phyloP scores from a whole-genome alignment of 1,140 invertebrate species.

The Saccostrea glomerata region DNA sequence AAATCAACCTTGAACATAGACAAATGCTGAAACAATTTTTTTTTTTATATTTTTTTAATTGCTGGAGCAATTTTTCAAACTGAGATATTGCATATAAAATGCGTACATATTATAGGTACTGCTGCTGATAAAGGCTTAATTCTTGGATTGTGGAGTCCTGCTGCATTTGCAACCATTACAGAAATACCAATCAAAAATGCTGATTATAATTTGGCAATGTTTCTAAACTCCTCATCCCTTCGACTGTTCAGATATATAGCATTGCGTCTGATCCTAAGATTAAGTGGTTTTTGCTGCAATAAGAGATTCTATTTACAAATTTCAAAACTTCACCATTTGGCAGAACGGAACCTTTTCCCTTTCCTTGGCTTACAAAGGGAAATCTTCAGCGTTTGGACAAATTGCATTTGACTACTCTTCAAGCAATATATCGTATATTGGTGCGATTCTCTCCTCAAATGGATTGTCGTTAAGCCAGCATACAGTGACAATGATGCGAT shows the following conservation, averaged over 20 bases:
- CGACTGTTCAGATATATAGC: background rate
- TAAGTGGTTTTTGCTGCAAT: background rate
- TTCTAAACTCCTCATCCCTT: background rate
- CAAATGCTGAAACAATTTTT: no score
- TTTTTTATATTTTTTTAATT: no score
- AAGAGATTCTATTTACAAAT: background rate
- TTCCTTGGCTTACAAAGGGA: background rate
- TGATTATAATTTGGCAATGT: no score
- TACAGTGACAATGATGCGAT: background rate
- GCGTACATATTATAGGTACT: no score
- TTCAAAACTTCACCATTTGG: background rate
- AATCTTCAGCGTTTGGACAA: background rate
- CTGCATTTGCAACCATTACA: background rate
- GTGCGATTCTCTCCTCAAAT: background rate
- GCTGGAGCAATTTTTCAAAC: no score
- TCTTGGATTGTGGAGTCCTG: background rate
- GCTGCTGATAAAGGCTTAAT: background rate
- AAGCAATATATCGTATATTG: slow-evolving; percentile 33
- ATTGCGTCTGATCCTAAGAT: background rate
- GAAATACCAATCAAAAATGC: background rate
- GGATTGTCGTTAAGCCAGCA: slow-evolving; percentile 19
- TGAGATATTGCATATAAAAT: no score
- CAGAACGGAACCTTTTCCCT: background rate
- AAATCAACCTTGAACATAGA: no score
- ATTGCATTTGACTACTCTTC: slow-evolving; percentile 25